Conservation (phyloP, 2,113 vertebrate genomes). For the Gavialis gangeticus region DNA sequence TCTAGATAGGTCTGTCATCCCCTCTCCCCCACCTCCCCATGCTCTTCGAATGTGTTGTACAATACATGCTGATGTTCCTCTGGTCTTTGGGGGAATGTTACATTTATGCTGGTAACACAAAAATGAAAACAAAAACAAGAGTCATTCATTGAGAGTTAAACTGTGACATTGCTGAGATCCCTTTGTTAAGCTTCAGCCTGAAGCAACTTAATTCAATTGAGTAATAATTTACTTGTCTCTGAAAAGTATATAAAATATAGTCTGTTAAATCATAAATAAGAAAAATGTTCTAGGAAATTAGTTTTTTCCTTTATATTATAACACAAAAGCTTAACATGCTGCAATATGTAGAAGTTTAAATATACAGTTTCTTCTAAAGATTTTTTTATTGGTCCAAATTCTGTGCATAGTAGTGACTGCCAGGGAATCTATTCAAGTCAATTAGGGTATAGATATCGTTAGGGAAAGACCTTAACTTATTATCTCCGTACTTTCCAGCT, state of each 20-base stretch:
- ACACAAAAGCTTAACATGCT: neutral
- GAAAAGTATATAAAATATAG: neutral
- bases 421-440: neutral
- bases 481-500: neutral
- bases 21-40: neutral
- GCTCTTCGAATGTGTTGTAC: neutral
- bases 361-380: neutral
- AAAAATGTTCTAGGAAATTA: neutral
- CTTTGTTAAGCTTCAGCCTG: neutral
- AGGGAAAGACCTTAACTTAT: neutral
- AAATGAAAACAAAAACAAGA: neutral
- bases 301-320: neutral
- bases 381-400: neutral
- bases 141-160: neutral
- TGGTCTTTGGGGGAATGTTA: neutral
- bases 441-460: accelerated
- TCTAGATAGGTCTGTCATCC: neutral
- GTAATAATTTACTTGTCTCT: neutral
- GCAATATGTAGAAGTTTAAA: neutral
- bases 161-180: neutral
- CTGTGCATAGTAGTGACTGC: neutral
- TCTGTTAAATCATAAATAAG: neutral
- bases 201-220: neutral
- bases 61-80: accelerated
- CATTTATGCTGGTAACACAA: neutral